Percentiles rank a stretch among this genome's conserved stretches.
phyloP scores from a whole-genome alignment of 2,797 vertebrate genomes.

The Alcedo atthis region DNA sequence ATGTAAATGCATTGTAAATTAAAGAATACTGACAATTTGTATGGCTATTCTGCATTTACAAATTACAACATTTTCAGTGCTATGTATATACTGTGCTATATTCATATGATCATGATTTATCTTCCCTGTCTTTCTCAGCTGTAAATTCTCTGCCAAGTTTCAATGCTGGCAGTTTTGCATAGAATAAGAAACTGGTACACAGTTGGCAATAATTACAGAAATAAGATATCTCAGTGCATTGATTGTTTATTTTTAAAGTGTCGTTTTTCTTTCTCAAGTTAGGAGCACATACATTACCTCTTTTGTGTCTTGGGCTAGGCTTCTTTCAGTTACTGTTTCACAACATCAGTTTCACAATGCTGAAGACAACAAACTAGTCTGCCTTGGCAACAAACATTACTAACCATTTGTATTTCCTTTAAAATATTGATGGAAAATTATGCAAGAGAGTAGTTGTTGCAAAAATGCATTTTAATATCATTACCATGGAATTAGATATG shows the following conservation, averaged over 20 bases:
- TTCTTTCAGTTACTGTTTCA: slow-evolving; percentile 29
- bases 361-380: not conserved
- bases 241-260: slow-evolving; percentile 34
- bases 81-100: fast-evolving
- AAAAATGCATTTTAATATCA: not conserved
- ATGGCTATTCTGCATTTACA: not conserved
- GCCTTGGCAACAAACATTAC: not conserved
- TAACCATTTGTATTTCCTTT: not conserved
- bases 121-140: not conserved
- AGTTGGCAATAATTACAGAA: slow-evolving; percentile 12
- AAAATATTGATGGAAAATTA: not conserved
- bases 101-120: not conserved
- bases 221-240: not conserved
- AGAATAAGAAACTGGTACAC: not conserved
- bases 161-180: not conserved
- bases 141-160: slow-evolving; percentile 7
- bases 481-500: not conserved
- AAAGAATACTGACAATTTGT: not conserved
- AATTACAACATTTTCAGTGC: not conserved
- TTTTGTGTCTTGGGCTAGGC: not conserved
- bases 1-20: not conserved
- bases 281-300: not conserved
- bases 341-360: slow-evolving; percentile 41
- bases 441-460: not conserved
- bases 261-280: slow-evolving; percentile 23